Evolutionary conservation across 2,888 invertebrate species (phyloP), one percentile per base, ranked within the genome.

Genomic region (Poecilus cupreus): DNA sequence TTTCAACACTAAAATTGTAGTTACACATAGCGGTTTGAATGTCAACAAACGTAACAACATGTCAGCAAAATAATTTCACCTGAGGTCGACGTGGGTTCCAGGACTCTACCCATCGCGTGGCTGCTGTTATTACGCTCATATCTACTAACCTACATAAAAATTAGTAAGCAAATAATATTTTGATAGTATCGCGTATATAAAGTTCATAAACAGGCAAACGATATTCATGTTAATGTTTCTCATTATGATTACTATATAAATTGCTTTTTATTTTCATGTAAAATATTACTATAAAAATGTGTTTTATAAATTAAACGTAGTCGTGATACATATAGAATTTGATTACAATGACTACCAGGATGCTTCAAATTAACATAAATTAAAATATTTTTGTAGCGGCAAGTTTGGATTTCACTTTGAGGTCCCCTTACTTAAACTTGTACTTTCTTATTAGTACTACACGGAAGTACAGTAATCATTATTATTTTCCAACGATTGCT

Each of bases 101-200:
- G 16, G 20, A 20, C 18, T 54, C n/a, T n/a, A n/a, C n/a, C n/a
- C n/a, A 22, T 68, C 39, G 64, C 64, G 64, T 68, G 64, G 64
- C 16, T 37, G 18, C 16, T 32, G 39, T 37, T 32, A 68, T 68
- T 68, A 68, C 64, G 18, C 16, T 16, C 37, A 16, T 68, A 68
- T 68, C 64, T 68, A 68, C 37, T 37, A 68, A 68, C 64, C 64
- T 68, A 68, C 64, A 68, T 68, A 68, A 68, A 68, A 68, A 68
- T 68, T 68, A 68, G 39, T 68, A 68, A 68, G 37, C 64, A 68
- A 68, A 68, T 68, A 68, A 68, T 68, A 68, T 37, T 64, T 37
- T 10, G 64, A 68, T 68, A 68, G 32, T 68, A 68, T 68, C 64
- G 39, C 64, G 16, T 39, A 37, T 39, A 54, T 22, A 68, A 68